Base-by-base conservation (phyloP, 2,888 invertebrate species). In the Calameuta filiformis region DNA sequence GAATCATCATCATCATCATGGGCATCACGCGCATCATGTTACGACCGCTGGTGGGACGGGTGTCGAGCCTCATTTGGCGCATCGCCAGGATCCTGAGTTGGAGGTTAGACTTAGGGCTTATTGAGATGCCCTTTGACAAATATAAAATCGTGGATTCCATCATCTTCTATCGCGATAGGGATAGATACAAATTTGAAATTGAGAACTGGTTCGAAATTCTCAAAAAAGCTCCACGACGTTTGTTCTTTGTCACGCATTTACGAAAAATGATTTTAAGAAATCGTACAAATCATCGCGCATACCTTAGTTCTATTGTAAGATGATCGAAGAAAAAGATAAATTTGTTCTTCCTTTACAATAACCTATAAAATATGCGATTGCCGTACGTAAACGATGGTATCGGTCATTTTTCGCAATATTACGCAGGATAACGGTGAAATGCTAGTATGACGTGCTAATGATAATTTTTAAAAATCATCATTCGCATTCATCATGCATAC, bases 71-170 rank as follows among this genome's bases (percentile, higher is more conserved):
- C 90, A 90, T 37, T 80, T 89, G 11, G 79, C 86, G n/a, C 89
- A 89, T 71, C 84, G 89, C 23, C 90, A 89, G 69, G 89, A 90
- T 69, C 85, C 89, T 12, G 90, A 90, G 68, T 89, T 90, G 88
- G 90, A 90, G 69, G 90, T 90, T 73, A 85, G 90, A 79, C 83
- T 90, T 71, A 85, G 90, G 23, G 89, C 90, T 23, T 90, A 88
- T 81, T 90, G 85, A 88, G 81, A 75, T 73, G 31, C 12, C 30
- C 3, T 71, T 23, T 56, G 6, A 15, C 6, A 56, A 23, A 56
- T 9, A 23, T 6, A 23, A 56, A 56, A 23, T 56, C 56, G 23
- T 56, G 56, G 23, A 9, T 56, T 56, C 15, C 56, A 9, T 56
- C 56, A 56, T 23, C 56, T 15, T 56, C 23, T 56, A 56, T 23